Percentiles rank a stretch among this genome's conserved stretches.
Conservation (phyloP, 2,113 vertebrate species). For the Laticauda laticaudata region DNA sequence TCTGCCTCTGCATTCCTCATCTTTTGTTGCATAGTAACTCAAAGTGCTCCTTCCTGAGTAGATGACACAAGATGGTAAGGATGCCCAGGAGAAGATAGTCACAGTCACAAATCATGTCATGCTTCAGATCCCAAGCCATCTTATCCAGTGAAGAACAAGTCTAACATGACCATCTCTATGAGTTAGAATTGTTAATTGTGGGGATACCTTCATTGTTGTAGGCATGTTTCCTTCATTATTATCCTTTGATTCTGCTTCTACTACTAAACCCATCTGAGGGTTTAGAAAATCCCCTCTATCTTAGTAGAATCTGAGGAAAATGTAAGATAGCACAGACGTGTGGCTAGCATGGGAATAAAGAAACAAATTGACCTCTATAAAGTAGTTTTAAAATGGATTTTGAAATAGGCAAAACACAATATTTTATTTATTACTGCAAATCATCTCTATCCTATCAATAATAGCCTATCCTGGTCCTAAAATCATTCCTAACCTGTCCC, state of each 20-base stretch:
- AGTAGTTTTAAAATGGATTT: neutral
- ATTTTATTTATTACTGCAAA: neutral
- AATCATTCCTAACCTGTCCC: neutral
- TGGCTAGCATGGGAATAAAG: neutral
- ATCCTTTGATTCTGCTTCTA: neutral
- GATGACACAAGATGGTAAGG: neutral
- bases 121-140: neutral
- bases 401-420: neutral
- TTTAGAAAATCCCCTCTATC: neutral
- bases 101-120: neutral
- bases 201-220: neutral
- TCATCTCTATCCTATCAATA: neutral
- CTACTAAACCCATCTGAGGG: neutral
- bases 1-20: too few species aligned
- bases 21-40: too few species aligned
- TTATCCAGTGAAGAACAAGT: neutral
- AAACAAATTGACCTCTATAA: neutral
- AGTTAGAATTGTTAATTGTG: neutral
- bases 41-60: neutral
- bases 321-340: neutral
- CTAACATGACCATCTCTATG: neutral
- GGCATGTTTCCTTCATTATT: neutral
- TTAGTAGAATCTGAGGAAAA: neutral
- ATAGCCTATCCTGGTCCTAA: neutral
- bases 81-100: neutral